Evolutionary conservation across 2,888 invertebrate genomes (phyloP).

Genomic region (Dryocosmus kuriphilus): DNA sequence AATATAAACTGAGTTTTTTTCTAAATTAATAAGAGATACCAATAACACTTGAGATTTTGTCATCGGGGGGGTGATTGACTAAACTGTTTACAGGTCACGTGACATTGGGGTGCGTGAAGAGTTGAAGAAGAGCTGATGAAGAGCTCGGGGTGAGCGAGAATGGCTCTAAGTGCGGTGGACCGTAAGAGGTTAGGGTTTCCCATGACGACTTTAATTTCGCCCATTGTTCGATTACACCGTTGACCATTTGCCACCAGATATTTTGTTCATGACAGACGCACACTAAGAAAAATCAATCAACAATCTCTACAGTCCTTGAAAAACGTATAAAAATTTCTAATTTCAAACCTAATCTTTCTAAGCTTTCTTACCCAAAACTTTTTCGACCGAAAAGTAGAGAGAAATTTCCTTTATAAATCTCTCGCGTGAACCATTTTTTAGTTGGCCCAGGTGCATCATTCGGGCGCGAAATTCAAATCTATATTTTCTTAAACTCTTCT

Average conservation of each 20-base stretch:
- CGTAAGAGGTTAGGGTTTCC: constrained; percentile 74
- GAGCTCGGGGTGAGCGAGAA: constrained; percentile 60
- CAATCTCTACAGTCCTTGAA: neutral
- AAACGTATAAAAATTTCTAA: neutral
- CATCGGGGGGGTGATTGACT: constrained; percentile 22
- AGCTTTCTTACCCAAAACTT: no score
- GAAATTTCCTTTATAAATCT: no score
- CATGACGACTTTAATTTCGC: constrained; percentile 75
- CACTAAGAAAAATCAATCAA: neutral
- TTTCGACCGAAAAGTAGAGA: no score
- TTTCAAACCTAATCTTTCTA: neutral
- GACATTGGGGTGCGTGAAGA: constrained; percentile 61
- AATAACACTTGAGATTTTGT: constrained; percentile 1
- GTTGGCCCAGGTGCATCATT: no score
- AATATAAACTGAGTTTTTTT: neutral
- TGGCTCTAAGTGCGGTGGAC: constrained; percentile 67
- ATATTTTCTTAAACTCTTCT: no score
- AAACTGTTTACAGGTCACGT: constrained; percentile 72
- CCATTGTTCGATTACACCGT: constrained; percentile 65
- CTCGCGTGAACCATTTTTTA: no score
- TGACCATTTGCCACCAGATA: constrained; percentile 61
- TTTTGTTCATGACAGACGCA: constrained; percentile 53
- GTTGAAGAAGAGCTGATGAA: constrained; percentile 65
- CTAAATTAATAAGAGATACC: neutral
- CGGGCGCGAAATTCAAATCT: no score